Evolutionary conservation across 1,140 invertebrate genomes (phyloP).

Genomic region (Kradibia gibbosae): DNA sequence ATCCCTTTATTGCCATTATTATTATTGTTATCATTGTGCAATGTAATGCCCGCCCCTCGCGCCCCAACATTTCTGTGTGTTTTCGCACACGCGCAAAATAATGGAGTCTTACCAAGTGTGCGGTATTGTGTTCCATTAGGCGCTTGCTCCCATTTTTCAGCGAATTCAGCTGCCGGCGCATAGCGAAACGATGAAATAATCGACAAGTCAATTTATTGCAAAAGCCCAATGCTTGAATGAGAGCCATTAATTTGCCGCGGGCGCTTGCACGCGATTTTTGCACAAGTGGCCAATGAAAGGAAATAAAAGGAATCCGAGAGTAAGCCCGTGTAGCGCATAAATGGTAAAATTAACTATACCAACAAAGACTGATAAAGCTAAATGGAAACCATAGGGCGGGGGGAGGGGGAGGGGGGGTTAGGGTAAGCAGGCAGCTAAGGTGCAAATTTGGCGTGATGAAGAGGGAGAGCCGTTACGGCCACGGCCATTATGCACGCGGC

Average conservation of each 20-base stretch:
- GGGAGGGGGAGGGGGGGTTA: background rate
- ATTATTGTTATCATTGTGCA: background rate
- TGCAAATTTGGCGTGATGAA: slow-evolving; percentile 38
- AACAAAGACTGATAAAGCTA: slow-evolving; percentile 10
- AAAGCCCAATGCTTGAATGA: background rate
- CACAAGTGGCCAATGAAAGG: background rate
- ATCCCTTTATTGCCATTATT: background rate
- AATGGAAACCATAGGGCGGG: background rate
- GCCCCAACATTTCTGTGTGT: no score
- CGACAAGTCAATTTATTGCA: background rate
- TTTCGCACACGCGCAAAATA: no score
- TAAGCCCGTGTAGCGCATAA: background rate
- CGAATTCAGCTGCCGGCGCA: background rate
- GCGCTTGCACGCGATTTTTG: background rate
- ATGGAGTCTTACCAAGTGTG: background rate
- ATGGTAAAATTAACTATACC: slow-evolving; percentile 15
- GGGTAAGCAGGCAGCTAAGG: background rate
- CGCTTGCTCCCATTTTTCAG: background rate
- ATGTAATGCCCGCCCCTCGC: no score
- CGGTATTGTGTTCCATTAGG: background rate
- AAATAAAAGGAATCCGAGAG: background rate
- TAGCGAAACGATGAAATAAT: background rate
- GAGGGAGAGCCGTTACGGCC: slow-evolving; percentile 25
- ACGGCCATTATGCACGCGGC: slow-evolving; percentile 32
- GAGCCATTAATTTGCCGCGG: background rate